phyloP scores from a whole-genome alignment of 2,888 invertebrate genomes.

The Ennomos erosarius region DNA sequence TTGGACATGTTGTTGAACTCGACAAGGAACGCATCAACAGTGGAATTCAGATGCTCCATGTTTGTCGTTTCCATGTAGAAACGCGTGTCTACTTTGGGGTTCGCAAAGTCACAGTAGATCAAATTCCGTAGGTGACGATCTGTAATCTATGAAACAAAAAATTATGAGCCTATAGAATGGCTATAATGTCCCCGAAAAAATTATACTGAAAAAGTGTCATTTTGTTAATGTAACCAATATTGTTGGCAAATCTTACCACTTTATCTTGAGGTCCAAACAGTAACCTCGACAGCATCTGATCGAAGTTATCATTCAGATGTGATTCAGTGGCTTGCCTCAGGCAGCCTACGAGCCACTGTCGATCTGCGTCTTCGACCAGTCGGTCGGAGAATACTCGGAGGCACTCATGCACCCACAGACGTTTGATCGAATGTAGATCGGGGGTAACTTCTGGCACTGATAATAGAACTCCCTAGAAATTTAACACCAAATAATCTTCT shows the following conservation, averaged over 20 bases:
- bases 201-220: too few relatives aligned
- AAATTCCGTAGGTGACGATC: conserved; percentile 93
- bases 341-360: conserved; percentile 91
- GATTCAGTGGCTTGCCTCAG: conserved; percentile 86
- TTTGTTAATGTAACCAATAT: background rate
- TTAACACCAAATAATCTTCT: background rate
- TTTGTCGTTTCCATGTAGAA: conserved; percentile 95
- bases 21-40: conserved; percentile 94
- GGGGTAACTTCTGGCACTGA: conserved; percentile 97
- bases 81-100: conserved; percentile 95
- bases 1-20: conserved; percentile 98
- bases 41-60: conserved; percentile 90
- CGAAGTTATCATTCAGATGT: conserved; percentile 88
- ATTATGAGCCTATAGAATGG: too few relatives aligned
- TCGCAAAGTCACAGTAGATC: conserved; percentile 97
- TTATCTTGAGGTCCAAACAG: conserved; percentile 54
- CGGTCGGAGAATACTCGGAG: conserved; percentile 97
- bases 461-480: conserved; percentile 91
- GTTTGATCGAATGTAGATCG: conserved; percentile 93
- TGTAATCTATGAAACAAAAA: conserved; percentile 82
- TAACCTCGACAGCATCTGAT: conserved; percentile 89
- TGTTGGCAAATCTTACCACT: conserved; percentile 45
- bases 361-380: conserved; percentile 92
- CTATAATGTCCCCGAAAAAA: too few relatives aligned
- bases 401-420: conserved; percentile 97